Conservation (phyloP, 2,113 vertebrate genomes). For the Scortum barcoo region DNA sequence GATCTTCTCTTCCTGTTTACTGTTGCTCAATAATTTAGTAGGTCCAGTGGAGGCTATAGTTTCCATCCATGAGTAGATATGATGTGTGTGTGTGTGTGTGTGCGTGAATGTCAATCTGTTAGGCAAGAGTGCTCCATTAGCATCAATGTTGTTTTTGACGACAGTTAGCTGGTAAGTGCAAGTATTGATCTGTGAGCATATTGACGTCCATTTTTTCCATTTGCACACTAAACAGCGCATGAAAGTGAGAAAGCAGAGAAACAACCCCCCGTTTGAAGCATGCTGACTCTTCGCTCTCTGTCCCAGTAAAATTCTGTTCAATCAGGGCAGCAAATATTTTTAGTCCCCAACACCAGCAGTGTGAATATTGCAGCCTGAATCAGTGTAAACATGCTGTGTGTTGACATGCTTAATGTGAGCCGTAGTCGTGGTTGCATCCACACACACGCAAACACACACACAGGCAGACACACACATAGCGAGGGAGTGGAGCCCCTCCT, state of each 20-base stretch:
- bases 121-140: conserved; percentile 77
- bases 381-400: conserved; percentile 33
- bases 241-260: conserved; percentile 36
- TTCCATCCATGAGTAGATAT: conserved; percentile 56
- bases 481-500: conserved; percentile 36
- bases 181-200: conserved; percentile 73
- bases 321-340: conserved; percentile 73
- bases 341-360: conserved; percentile 41
- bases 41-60: conserved; percentile 64
- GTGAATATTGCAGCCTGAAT: conserved; percentile 32
- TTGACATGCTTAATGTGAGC: conserved; percentile 28
- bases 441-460: conserved; percentile 27
- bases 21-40: conserved; percentile 79
- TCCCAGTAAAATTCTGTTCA: conserved; percentile 48
- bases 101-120: conserved; percentile 26
- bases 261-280: conserved; percentile 26
- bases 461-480: not conserved
- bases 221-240: conserved; percentile 53
- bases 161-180: conserved; percentile 76
- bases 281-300: conserved; percentile 14
- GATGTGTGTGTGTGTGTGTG: conserved; percentile 38
- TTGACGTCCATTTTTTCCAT: conserved; percentile 61
- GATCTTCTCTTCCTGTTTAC: conserved; percentile 77
- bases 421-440: not conserved
- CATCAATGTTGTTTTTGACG: conserved; percentile 66